A percentile compares a stretch with the other conserved stretches of the same genome.
These are phyloP conservation scores for Leptarthrus brevirostris DNA, from an alignment of 2,888 invertebrate species.

Conservation along the genomic window DNA sequence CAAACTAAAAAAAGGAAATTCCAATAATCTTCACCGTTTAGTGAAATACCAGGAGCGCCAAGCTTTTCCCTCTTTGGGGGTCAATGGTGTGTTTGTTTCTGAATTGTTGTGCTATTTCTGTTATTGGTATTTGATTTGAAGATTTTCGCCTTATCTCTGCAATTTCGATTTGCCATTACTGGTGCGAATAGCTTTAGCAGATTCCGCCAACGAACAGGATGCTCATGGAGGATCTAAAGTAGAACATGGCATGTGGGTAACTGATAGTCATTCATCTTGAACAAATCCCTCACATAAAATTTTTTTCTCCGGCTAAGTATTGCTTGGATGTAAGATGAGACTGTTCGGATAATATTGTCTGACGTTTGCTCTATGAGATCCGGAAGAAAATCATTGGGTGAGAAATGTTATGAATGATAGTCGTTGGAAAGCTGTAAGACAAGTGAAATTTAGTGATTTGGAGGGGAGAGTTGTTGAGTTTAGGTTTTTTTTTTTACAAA, in stretches of 20 bases:
- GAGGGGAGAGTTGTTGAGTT: too few species aligned
- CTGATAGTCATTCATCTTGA: constrained; percentile 46
- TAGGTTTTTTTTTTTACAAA: too few species aligned
- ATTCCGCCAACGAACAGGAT: neutral
- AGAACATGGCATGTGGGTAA: constrained; percentile 22
- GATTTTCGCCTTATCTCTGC: constrained; percentile 48
- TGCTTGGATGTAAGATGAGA: constrained; percentile 15
- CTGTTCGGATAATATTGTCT: neutral
- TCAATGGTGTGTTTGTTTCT: constrained; percentile 38
- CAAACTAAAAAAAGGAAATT: constrained; percentile 36
- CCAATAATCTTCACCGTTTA: constrained; percentile 43
- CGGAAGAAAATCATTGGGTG: neutral
- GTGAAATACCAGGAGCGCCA: neutral
- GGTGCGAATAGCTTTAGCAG: neutral
- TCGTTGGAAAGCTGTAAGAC: too few species aligned
- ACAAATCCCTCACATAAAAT: constrained; percentile 41
- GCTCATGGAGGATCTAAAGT: neutral
- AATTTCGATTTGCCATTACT: constrained; percentile 43
- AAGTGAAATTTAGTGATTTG: too few species aligned
- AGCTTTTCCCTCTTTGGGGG: neutral
- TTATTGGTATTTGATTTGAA: constrained; percentile 49
- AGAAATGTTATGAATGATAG: neutral
- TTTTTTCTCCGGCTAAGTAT: constrained; percentile 5
- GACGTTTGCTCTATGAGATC: neutral
- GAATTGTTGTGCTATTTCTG: constrained; percentile 44